phyloP scores from a whole-genome alignment of 2,888 invertebrate species.

The Marronus borbonicus region DNA sequence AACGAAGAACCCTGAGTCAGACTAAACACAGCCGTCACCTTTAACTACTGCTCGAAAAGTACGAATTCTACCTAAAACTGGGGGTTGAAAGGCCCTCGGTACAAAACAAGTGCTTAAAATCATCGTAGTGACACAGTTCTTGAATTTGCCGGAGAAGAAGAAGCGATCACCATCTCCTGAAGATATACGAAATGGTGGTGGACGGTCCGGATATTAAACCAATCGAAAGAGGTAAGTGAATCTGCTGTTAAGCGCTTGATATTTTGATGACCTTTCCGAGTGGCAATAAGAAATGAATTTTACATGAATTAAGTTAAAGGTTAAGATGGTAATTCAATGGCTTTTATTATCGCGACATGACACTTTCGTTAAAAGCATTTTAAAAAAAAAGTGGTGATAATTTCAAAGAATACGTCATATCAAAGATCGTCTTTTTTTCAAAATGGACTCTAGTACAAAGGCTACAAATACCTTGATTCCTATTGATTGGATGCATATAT shows the following conservation, averaged over 20 bases:
- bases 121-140: slow-evolving; percentile 30
- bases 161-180: background rate
- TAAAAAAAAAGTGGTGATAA: no score
- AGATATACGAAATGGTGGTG: slow-evolving; percentile 68
- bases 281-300: background rate
- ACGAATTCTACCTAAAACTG: slow-evolving; percentile 52
- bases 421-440: background rate
- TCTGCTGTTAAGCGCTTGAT: background rate
- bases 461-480: background rate
- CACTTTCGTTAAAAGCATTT: no score
- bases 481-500: background rate
- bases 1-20: slow-evolving; percentile 58
- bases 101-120: slow-evolving; percentile 21
- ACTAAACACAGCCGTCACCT: slow-evolving; percentile 58
- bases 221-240: slow-evolving; percentile 71
- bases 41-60: slow-evolving; percentile 51
- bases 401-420: no score
- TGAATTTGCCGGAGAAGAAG: slow-evolving; percentile 50
- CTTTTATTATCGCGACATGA: no score
- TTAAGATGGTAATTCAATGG: no score
- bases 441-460: background rate
- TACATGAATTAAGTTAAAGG: background rate
- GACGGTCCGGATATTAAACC: slow-evolving; percentile 77
- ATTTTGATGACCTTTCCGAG: slow-evolving; percentile 11
- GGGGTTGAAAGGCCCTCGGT: slow-evolving; percentile 56